Percentiles rank a stretch among this genome's conserved stretches.
Evolutionary conservation across 2,888 invertebrate species (phyloP).

Genomic region (Tricholauxania praeusta): DNA sequence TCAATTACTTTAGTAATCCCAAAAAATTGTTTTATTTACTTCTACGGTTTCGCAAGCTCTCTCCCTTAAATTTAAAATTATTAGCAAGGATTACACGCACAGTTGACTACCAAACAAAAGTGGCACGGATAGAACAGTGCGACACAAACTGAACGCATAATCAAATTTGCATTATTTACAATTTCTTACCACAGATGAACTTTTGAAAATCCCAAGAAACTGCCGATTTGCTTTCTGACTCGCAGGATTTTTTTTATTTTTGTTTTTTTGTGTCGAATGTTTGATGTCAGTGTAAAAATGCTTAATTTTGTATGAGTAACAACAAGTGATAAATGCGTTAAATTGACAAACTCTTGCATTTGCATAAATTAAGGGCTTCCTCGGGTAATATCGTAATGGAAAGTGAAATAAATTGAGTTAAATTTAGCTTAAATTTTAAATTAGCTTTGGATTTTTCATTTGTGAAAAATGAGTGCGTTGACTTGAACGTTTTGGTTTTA

Average conservation of each 20-base stretch:
- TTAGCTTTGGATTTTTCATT: too few species aligned
- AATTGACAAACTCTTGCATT: conserved; percentile 22
- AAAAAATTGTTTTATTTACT: conserved; percentile 19
- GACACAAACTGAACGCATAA: conserved; percentile 44
- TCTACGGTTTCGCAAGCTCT: neutral
- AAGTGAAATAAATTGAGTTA: neutral
- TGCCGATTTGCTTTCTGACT: neutral
- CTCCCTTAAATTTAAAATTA: conserved; percentile 49
- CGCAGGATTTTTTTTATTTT: neutral
- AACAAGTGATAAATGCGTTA: conserved; percentile 28
- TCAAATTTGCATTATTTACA: conserved; percentile 56
- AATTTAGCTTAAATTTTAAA: neutral
- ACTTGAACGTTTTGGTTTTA: neutral
- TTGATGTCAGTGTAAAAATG: neutral
- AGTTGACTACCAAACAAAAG: conserved; percentile 44
- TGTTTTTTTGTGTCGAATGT: neutral
- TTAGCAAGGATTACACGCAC: conserved; percentile 51
- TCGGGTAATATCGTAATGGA: neutral
- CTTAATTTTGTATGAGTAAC: conserved; percentile 5
- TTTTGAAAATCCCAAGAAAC: neutral
- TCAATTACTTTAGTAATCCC: conserved; percentile 25
- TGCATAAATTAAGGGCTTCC: conserved; percentile 26
- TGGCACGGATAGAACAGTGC: neutral
- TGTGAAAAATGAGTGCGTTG: too few species aligned
- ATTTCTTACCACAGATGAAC: conserved; percentile 42